Evolutionary conservation across 2,888 invertebrate genomes (phyloP), one percentile per base, ranked within the genome.

Genomic region (Omphaloscelis lunosa): DNA sequence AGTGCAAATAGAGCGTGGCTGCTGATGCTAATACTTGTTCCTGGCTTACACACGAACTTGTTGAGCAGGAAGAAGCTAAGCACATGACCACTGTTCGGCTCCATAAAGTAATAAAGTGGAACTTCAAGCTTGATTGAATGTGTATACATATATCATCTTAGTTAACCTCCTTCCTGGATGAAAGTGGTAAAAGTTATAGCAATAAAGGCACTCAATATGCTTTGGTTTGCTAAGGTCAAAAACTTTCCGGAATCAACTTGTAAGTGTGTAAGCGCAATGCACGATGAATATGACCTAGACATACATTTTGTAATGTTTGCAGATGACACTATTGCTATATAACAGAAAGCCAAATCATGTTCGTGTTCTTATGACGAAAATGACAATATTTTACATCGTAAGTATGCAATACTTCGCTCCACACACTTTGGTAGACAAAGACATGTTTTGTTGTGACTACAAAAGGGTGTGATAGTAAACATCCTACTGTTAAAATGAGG

Each of bases 221-320:
- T 59, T 71, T 59, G 29, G 12, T 51, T 58, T 27, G 17, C 12
- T 9, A 58, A 34, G 39, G 34, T 72, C 11, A 67, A 29, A 58
- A 45, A 58, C 27, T 17, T 45, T 9, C 20, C 17, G 45, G 63
- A 75, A 74, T 41, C 29, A 12, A 71, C 69, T 45, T 59, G 51
- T 29, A 66, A 67, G n/a, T n/a, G 67, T 17, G 39, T 41, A 53
- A 66, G 15, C 23, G 62, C 27, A 62, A 72, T 65, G 56, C 67
- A 71, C 67, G 74, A 68, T 69, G 70, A 65, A 85, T 66, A 69
- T 75, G 89, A 85, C 89, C 90, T 84, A 88, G 88, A 90, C 89
- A 86, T 77, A 88, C 72, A 77, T 84, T 61, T 76, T 71, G 81
- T 81, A 85, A 88, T 75, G 23, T 74, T 68, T 74, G 70, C 71